phyloP scores from a whole-genome alignment of 2,888 invertebrate species.

The Halictus quadricinctus region DNA sequence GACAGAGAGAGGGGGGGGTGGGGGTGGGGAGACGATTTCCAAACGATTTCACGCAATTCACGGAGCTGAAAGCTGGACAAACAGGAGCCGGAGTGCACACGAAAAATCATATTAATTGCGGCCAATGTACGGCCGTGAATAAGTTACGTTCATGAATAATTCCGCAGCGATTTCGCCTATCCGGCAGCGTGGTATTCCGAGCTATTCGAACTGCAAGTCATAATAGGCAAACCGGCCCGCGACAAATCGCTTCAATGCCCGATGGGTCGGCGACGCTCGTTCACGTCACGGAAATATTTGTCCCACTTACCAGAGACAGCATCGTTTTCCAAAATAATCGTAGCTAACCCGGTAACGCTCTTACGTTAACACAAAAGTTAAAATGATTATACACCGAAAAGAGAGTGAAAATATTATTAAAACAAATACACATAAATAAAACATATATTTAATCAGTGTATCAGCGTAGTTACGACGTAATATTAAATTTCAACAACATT shows the following conservation, averaged over 20 bases:
- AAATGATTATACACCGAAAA: too few relatives aligned
- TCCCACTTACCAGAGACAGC: not conserved
- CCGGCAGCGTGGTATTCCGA: not conserved
- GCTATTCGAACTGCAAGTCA: slow-evolving; percentile 27
- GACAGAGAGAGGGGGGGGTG: not conserved
- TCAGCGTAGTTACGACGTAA: too few relatives aligned
- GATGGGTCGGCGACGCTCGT: slow-evolving; percentile 9
- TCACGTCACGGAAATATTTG: slow-evolving; percentile 5
- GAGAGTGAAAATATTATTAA: too few relatives aligned
- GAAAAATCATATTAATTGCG: slow-evolving; percentile 49
- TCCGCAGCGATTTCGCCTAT: slow-evolving; percentile 25
- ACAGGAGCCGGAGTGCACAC: not conserved
- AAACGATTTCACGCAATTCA: slow-evolving; percentile 11
- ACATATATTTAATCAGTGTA: too few relatives aligned
- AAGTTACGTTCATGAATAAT: slow-evolving; percentile 51
- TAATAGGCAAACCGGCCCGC: slow-evolving; percentile 17
- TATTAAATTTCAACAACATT: too few relatives aligned
- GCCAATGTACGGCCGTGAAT: slow-evolving; percentile 25
- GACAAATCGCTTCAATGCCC: slow-evolving; percentile 45
- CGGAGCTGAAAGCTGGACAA: slow-evolving; percentile 15
- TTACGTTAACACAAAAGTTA: too few relatives aligned
- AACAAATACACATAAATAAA: too few relatives aligned
- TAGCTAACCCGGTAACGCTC: not conserved
- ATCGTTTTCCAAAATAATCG: not conserved
- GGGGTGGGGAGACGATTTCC: not conserved